A percentile compares a stretch with the other conserved stretches of the same genome.
These are phyloP conservation scores for Clytia hemisphaerica DNA, from an alignment of 30 jellyfish, hydroid and myxozoan genomes.

Conservation along the genomic window DNA sequence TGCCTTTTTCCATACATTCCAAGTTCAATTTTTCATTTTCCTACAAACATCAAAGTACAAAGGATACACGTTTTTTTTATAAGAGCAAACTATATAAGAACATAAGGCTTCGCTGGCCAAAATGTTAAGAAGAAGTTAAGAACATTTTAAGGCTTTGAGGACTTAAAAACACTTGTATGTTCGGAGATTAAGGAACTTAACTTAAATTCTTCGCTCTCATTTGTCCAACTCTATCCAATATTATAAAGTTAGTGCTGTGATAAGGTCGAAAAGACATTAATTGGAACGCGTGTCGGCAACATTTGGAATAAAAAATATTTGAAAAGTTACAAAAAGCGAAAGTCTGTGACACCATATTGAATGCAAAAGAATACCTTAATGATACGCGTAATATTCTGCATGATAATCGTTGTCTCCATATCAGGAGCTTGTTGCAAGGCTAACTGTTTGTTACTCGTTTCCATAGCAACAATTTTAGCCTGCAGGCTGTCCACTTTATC, in stretches of 20 bases:
- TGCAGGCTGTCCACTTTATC: slow-evolving; percentile 78
- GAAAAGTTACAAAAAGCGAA: neutral
- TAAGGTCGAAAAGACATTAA: neutral
- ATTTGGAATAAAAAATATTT: neutral
- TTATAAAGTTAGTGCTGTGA: too few relatives aligned
- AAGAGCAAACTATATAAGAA: too few relatives aligned
- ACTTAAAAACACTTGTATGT: too few relatives aligned
- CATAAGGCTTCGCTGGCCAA: too few relatives aligned
- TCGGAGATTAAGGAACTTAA: neutral
- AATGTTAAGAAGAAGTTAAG: too few relatives aligned
- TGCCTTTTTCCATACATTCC: slow-evolving; percentile 65
- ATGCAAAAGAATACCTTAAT: slow-evolving; percentile 29
- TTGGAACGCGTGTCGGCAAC: neutral
- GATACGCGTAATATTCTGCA: slow-evolving; percentile 52
- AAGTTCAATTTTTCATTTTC: slow-evolving; percentile 63
- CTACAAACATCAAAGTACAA: slow-evolving; percentile 1
- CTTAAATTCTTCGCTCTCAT: too few relatives aligned
- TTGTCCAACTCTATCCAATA: too few relatives aligned
- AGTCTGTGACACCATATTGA: neutral
- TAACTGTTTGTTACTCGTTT: too few relatives aligned
- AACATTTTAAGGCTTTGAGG: too few relatives aligned
- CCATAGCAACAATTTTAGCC: too few relatives aligned
- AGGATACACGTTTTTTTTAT: too few relatives aligned
- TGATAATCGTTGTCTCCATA: slow-evolving; percentile 64
- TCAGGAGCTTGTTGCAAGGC: slow-evolving; percentile 50